Conservation (phyloP, 1,140 invertebrate genomes). For the Anastrepha obliqua region DNA sequence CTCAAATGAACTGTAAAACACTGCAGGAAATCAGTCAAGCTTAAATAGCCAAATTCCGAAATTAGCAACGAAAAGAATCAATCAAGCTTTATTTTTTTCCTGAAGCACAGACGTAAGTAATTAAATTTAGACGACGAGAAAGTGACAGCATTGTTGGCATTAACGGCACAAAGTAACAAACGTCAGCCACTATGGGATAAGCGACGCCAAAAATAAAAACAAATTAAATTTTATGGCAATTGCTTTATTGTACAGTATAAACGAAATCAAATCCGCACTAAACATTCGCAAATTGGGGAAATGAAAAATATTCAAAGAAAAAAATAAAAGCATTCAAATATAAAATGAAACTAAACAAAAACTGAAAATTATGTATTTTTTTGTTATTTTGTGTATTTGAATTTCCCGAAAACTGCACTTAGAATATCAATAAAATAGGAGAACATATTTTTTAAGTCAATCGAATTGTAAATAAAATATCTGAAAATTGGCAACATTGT, state of each 20-base stretch:
- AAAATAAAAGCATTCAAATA: not conserved
- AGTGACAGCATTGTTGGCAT: not conserved
- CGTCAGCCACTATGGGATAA: not conserved
- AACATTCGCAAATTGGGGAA: not conserved
- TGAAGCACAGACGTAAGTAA: not conserved
- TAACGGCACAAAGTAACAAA: not conserved
- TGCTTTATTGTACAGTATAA: not conserved
- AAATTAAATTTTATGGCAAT: not conserved
- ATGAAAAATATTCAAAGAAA: not conserved
- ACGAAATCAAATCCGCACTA: not conserved
- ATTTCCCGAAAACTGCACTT: too few relatives aligned
- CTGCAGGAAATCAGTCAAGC: not conserved
- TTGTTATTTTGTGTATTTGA: too few relatives aligned
- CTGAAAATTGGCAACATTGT: constrained; percentile 10
- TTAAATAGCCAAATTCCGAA: not conserved
- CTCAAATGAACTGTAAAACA: too few relatives aligned
- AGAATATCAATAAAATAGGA: too few relatives aligned
- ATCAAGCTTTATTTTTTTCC: not conserved
- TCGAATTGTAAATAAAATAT: not conserved
- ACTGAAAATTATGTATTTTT: not conserved
- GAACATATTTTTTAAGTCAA: too few relatives aligned
- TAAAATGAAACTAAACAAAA: not conserved
- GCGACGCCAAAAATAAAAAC: not conserved
- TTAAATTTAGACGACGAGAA: not conserved
- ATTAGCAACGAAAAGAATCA: not conserved